These are phyloP conservation scores for Scaptomyza pallida DNA, from an alignment of 1,140 invertebrate genomes.

Conservation along the genomic window DNA sequence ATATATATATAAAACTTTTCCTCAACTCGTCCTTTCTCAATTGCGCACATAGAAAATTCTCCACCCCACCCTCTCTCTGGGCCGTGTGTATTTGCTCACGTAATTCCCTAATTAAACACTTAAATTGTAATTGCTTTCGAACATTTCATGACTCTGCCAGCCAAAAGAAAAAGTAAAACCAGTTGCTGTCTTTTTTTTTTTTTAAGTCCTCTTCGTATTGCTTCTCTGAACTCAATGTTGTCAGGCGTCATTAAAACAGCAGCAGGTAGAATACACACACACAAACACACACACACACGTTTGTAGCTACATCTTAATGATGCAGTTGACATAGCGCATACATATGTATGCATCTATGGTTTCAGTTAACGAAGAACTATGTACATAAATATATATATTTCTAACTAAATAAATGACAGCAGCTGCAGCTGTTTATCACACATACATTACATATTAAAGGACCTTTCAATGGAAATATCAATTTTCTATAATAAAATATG, in stretches of 20 bases:
- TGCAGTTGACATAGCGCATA: slow-evolving; percentile 3
- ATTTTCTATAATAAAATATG: not conserved
- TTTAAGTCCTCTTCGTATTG: not conserved
- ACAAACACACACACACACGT: not conserved
- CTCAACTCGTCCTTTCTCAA: slow-evolving; percentile 26
- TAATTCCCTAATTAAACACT: slow-evolving; percentile 83
- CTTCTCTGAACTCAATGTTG: too few species aligned
- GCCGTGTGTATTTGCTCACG: slow-evolving; percentile 74
- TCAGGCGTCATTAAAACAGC: slow-evolving; percentile 61
- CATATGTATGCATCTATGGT: not conserved
- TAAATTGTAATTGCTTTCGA: slow-evolving; percentile 83
- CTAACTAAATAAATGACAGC: not conserved
- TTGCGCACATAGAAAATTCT: not conserved
- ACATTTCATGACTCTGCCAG: slow-evolving; percentile 46
- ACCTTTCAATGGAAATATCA: too few species aligned
- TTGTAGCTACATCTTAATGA: not conserved
- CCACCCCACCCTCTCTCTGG: slow-evolving; percentile 3
- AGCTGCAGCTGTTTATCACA: not conserved
- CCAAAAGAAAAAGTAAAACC: slow-evolving; percentile 4
- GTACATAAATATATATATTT: slow-evolving; percentile 1
- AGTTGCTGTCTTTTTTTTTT: slow-evolving; percentile 4
- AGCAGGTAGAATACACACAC: slow-evolving; percentile 30
- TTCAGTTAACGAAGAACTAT: too few species aligned
- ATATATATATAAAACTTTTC: slow-evolving; percentile 7
- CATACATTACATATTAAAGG: too few species aligned